Evolutionary conservation across 2,888 invertebrate genomes (phyloP), one percentile per base, ranked within the genome.

Genomic region (Hirtodrosophila trivittata): DNA sequence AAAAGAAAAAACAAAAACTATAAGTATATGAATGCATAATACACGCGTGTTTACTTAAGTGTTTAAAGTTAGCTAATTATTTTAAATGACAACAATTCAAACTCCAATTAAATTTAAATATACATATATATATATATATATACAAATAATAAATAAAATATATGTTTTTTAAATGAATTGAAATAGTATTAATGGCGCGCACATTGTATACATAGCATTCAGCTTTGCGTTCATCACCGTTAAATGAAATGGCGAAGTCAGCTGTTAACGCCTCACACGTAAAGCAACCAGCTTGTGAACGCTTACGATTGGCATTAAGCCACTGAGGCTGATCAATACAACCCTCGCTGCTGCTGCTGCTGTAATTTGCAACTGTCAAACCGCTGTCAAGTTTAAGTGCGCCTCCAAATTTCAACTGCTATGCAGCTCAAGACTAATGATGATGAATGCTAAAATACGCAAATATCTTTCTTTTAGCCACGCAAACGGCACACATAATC

Each of bases 401-500:
- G 78, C 75, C 77, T 71, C 64, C 70, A 75, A 75, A 51, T 67
- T 64, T 58, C 66, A 80, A 64, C 51, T 68, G 65, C 69, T 58
- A 62, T 60, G 74, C 57, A 51, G 54, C 64, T 60, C 46, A 81
- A 75, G 77, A 81, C 58, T 81, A 81, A 82, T 78, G 85, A 82
- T 82, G 85, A 84, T 84, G 85, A 82, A 81, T 72, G 51, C 70
- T 76, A 77, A 84, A 82, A 71, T 82, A 84, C 82, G 82, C 76
- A 82, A 84, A 82, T 84, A 84, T 81, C 80, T 76, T 74, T 78
- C 81, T 82, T 75, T 68, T 59, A 50, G 64, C 66, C 66, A 73
- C 64, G 66, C 83, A 74, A 50, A 57, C 46, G 32, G 56, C 63
- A 42, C 56, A 68, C 69, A 68, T 77, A 80, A 59, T 64, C 74